Evolutionary conservation across 2,888 invertebrate genomes (phyloP), one percentile per base, ranked within the genome.

Genomic region (Ophioninae sp.): DNA sequence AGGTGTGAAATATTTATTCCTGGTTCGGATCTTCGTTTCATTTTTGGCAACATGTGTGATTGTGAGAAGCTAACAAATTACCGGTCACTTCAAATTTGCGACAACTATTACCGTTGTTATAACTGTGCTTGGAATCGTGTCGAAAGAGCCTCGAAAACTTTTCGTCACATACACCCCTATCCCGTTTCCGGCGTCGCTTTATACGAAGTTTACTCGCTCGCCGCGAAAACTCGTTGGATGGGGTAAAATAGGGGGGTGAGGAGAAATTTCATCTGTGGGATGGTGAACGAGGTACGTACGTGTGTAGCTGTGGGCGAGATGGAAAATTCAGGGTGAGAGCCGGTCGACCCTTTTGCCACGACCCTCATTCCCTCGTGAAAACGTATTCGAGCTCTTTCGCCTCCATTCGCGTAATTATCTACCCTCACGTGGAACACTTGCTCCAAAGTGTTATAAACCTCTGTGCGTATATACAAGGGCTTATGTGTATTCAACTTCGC

Each of bases 131-230:
- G 59, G 58, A 67, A 41, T 67, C 30, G 37, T 41, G 39, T 39
- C 59, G 22, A 59, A 76, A 59, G 67, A 59, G 73, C 44, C 71
- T n/a, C 30, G 58, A 69, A 83, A 83, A 81, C 44, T 83, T 81
- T 77, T 83, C 78, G 71, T 74, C 59, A 74, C 77, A 23, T 56
- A 13, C 13, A 76, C 79, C 75, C 79, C 65, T 67, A 76, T 83
- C 65, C 37, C 71, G 71, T 51, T 71, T 17, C 67, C 30, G 23
- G 20, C 17, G 44, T 64, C 73, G 61, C 80, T 74, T 74, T 71
- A 80, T 80, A 20, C 77, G 59, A 83, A 83, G 74, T 83, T 83
- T 83, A 77, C 76, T 77, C 68, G 13, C 77, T 78, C 73, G 51
- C 73, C 51, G 39, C 58, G 73, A 37, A 30, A 10, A 39, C 22